These are phyloP conservation scores for Iselma pallidipennis DNA, from an alignment of 2,888 invertebrate genomes.

Conservation along the genomic window DNA sequence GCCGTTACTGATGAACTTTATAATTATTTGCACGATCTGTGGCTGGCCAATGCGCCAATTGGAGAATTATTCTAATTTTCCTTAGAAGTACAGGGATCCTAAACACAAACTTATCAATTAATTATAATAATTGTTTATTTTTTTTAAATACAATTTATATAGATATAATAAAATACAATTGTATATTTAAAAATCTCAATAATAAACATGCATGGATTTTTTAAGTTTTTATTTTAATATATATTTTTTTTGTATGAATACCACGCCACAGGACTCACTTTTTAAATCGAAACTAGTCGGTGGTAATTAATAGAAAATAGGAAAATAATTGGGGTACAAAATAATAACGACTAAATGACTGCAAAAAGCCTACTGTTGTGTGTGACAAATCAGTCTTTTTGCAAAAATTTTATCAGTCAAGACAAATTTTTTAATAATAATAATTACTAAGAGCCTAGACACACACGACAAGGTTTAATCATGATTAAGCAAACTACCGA, in stretches of 20 bases:
- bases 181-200: constrained; percentile 38
- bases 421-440: constrained; percentile 19
- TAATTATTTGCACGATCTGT: constrained; percentile 91
- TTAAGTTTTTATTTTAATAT: too few relatives aligned
- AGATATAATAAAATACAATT: constrained; percentile 41
- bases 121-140: constrained; percentile 10
- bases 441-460: too few relatives aligned
- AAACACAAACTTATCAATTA: too few relatives aligned
- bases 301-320: not conserved
- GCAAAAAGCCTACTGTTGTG: constrained; percentile 44
- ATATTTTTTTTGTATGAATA: constrained; percentile 18
- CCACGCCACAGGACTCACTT: constrained; percentile 1
- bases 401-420: constrained; percentile 36
- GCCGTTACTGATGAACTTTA: constrained; percentile 92
- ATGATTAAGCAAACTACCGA: too few relatives aligned
- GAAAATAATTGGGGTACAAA: not conserved
- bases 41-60: constrained; percentile 97
- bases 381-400: constrained; percentile 42
- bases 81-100: too few relatives aligned
- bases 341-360: constrained; percentile 25
- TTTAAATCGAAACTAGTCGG: not conserved
- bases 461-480: too few relatives aligned
- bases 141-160: constrained; percentile 39
- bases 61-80: constrained; percentile 94
- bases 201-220: constrained; percentile 31